Evolutionary conservation across 2,888 invertebrate species (phyloP), one percentile per base, ranked within the genome.

Genomic region (Tetramorium bicarinatum): DNA sequence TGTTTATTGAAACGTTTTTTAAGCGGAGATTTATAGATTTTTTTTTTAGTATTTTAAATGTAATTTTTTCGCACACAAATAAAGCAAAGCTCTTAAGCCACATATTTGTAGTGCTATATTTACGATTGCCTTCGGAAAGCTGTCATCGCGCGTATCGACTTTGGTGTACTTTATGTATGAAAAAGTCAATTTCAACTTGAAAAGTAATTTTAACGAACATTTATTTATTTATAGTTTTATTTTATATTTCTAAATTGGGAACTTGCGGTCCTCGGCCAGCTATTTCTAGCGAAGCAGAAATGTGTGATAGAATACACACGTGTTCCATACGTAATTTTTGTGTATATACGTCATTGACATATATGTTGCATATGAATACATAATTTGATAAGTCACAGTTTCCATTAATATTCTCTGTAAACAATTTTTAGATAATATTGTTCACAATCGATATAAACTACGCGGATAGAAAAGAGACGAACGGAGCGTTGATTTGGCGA

Each of bases 381-480:
- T 34, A 44, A 41, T 59, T 76, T 25, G 49, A 49, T 62, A 62
- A 75, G 8, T 49, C 25, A 47, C 44, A 49, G n/a, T n/a, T n/a
- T n/a, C n/a, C n/a, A 49, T 75, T 47, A 74, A 74, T 74, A 74
- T 64, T 75, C n/a, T 47, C n/a, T 62, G 9, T 47, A 21, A 72
- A n/a, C 59, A 59, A 74, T 80, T 61, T 80, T 59, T 59, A 67
- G 25, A 77, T 54, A 67, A 77, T 61, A 54, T 44, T 76, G 38
- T 41, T 41, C 41, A 25, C 34, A 34, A 38, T 59, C 47, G 56
- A 25, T 61, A 59, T 79, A 80, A 80, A 59, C 13, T 47, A 41
- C 25, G 44, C 71, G 34, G 38, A 47, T 56, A 34, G 56, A 56
- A 69, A 66, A 25, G 29, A 15, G 21, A 21, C 29, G 59, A 49